Evolutionary conservation across 2,113 vertebrate genomes (phyloP), one percentile per base, ranked within the genome.

Genomic region (Thunnus maccoyii): DNA sequence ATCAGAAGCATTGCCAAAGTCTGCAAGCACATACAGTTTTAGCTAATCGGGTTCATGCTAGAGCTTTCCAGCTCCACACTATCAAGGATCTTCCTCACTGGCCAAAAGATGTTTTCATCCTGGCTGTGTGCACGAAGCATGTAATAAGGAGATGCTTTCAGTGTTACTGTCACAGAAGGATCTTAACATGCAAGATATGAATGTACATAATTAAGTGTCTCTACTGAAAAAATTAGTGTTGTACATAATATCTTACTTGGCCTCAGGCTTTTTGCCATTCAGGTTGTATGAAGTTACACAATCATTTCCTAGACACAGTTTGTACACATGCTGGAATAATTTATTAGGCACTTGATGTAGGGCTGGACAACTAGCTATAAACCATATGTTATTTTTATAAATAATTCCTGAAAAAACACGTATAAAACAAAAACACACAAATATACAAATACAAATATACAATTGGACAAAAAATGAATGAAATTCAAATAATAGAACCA

Each of bases 1-100:
- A 83, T 79, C 86, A 44, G 22, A 62, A 67, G 3, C 32, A 30
- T 88, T 50, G 80, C 77, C 83, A 89, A 89, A 88, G 85, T 88
- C 72, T 62, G 17, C 72, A 52, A 5, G 52, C 73, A 81, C 80
- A 67, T 52, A 60, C n/a, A 30, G 32, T 30, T 72, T 20, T 17
- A 46, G 27, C 12, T 2, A 6, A 48, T 57, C 6, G 1, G 36
- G 44, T 72, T 70, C 18, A 52, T 14, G 51, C 68, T 41, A 47
- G 47, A 57, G 47, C 32, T 65, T 60, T 50, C 22, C 57, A 65
- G 36, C 54, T 61, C 56, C 57, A 27, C 30, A 20, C 11, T 44
- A 51, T 70, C 57, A 51, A 58, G 57, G 58, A 63, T 46, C 71
- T 52, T 76, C 69, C 20, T 55, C 2, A 5, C 22, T 0, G 0